phyloP scores from a whole-genome alignment of 2,797 vertebrate species.

The Pelodytes ibericus region DNA sequence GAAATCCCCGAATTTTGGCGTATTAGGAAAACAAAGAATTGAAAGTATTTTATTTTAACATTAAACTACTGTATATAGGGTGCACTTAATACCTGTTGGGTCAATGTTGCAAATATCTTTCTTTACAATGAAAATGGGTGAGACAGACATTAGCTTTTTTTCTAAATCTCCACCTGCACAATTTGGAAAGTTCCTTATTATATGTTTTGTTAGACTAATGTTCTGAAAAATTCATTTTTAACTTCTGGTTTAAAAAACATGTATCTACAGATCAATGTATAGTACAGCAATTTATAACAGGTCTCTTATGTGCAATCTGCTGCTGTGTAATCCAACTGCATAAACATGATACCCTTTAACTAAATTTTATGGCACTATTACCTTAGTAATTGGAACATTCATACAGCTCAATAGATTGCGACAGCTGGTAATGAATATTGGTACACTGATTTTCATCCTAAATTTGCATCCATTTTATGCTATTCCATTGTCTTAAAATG shows the following conservation, averaged over 20 bases:
- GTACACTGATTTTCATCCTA: conserved; percentile 22
- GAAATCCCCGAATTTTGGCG: no score
- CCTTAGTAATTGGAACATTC: conserved; percentile 55
- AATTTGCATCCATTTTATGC: not conserved
- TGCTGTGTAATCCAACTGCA: conserved; percentile 5
- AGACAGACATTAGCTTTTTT: no score
- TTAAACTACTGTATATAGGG: no score
- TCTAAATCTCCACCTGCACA: not conserved
- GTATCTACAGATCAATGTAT: not conserved
- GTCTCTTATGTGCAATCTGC: not conserved
- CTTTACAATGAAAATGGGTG: no score
- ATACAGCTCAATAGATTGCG: conserved; percentile 23
- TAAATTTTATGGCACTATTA: conserved; percentile 60
- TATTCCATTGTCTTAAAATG: conserved; percentile 7
- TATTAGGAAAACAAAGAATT: no score
- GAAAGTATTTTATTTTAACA: no score
- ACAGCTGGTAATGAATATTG: conserved; percentile 43
- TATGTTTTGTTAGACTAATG: not conserved
- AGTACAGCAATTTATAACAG: not conserved
- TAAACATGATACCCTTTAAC: conserved; percentile 15
- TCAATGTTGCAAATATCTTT: no score
- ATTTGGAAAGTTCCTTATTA: not conserved
- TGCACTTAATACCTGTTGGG: no score
- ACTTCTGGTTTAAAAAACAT: not conserved
- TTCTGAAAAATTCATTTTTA: not conserved